phyloP scores from a whole-genome alignment of 1,140 invertebrate species.

The Globodera ellingtonae region DNA sequence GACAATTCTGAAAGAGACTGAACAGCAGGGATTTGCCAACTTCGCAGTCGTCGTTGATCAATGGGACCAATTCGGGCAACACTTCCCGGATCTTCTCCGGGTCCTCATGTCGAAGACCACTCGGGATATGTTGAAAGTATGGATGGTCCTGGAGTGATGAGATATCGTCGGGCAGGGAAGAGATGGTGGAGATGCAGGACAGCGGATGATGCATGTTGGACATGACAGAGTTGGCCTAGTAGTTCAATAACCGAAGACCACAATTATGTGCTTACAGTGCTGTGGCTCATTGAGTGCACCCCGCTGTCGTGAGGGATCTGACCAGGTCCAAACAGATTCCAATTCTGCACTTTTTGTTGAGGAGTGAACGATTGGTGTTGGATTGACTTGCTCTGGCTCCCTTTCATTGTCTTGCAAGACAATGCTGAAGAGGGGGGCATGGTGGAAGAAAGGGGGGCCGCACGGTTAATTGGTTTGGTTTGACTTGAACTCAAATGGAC shows the following conservation, averaged over 20 bases:
- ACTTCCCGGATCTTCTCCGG: constrained; percentile 44
- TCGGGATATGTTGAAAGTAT: constrained; percentile 31
- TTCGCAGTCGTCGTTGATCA: constrained; percentile 42
- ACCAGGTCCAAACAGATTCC: constrained; percentile 25
- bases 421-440: neutral
- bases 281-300: constrained; percentile 42
- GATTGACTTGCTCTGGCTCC: neutral
- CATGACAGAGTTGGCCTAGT: constrained; percentile 39
- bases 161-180: constrained; percentile 37
- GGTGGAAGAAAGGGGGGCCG: neutral
- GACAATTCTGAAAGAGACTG: neutral
- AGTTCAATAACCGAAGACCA: constrained; percentile 8
- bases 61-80: constrained; percentile 46
- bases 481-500: neutral
- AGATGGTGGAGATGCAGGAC: constrained; percentile 35
- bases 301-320: constrained; percentile 35
- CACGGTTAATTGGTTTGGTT: neutral
- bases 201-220: constrained; percentile 33
- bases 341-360: constrained; percentile 39
- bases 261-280: constrained; percentile 25
- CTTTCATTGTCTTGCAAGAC: neutral
- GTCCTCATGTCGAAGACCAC: constrained; percentile 21
- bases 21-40: constrained; percentile 12
- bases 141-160: constrained; percentile 19
- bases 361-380: constrained; percentile 17